A percentile compares a stretch with the other conserved stretches of the same genome.
Conservation (phyloP, 1,140 invertebrate genomes). For the Drosophila bocki region DNA sequence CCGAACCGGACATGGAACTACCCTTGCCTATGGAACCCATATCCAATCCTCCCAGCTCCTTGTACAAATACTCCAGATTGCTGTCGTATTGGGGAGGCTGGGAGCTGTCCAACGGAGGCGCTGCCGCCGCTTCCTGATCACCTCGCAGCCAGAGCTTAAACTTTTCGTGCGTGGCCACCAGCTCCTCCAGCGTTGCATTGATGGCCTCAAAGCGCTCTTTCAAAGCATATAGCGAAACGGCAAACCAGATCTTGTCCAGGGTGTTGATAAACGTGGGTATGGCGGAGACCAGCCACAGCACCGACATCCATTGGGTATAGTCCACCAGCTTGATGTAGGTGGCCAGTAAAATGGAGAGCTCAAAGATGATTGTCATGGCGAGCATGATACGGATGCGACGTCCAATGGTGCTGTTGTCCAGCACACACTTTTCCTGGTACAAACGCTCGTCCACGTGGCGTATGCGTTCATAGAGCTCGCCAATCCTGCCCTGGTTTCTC, state of each 20-base stretch:
- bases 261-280: conserved; percentile 79
- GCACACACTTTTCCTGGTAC: conserved; percentile 58
- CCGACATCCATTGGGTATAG: conserved; percentile 65
- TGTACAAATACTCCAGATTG: conserved; percentile 75
- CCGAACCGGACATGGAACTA: conserved; percentile 45
- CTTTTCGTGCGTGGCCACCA: conserved; percentile 69
- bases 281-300: conserved; percentile 70
- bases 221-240: conserved; percentile 70
- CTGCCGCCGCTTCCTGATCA: conserved; percentile 10
- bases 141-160: conserved; percentile 60
- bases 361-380: conserved; percentile 67
- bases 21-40: conserved; percentile 57
- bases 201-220: conserved; percentile 79
- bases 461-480: conserved; percentile 76
- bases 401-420: conserved; percentile 66
- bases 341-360: conserved; percentile 65
- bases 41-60: conserved; percentile 68
- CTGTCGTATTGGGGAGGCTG: conserved; percentile 68
- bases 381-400: conserved; percentile 70
- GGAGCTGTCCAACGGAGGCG: conserved; percentile 34
- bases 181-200: conserved; percentile 68
- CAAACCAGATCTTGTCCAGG: conserved; percentile 84
- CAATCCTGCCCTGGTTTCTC: conserved; percentile 71
- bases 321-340: conserved; percentile 73
- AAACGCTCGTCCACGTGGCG: conserved; percentile 74